phyloP scores from a whole-genome alignment of 2,888 invertebrate species.

The Agrotis exclamationis region DNA sequence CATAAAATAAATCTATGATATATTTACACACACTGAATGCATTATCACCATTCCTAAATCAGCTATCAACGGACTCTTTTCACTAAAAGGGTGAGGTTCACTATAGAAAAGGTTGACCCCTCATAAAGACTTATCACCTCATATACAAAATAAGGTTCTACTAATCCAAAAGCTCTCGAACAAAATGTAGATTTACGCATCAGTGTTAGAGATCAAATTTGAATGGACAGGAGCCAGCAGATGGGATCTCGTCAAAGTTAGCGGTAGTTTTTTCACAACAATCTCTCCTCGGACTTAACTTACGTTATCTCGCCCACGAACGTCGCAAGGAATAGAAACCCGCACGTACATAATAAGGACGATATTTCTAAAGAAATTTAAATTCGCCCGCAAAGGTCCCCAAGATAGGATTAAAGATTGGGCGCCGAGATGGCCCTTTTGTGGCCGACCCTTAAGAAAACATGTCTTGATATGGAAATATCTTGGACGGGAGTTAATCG shows the following conservation, averaged over 20 bases:
- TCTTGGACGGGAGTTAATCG: slow-evolving; percentile 87
- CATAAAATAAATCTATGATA: slow-evolving; percentile 90
- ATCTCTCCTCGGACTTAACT: slow-evolving; percentile 91
- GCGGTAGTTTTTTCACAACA: slow-evolving; percentile 91
- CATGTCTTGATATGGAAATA: slow-evolving; percentile 91
- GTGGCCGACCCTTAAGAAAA: slow-evolving; percentile 91
- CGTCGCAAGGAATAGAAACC: slow-evolving; percentile 90
- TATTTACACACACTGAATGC: slow-evolving; percentile 90
- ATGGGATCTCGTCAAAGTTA: slow-evolving; percentile 89
- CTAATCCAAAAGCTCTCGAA: slow-evolving; percentile 81
- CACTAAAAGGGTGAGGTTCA: slow-evolving; percentile 91
- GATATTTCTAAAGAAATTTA: slow-evolving; percentile 92
- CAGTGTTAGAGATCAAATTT: slow-evolving; percentile 80
- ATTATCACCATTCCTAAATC: slow-evolving; percentile 91
- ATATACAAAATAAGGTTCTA: slow-evolving; percentile 91
- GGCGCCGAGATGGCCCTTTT: slow-evolving; percentile 90
- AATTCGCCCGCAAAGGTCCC: slow-evolving; percentile 91
- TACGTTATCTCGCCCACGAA: slow-evolving; percentile 90
- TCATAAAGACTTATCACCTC: slow-evolving; percentile 92
- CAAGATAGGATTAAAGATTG: slow-evolving; percentile 92
- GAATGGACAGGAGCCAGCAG: slow-evolving; percentile 70
- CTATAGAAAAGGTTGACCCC: slow-evolving; percentile 91
- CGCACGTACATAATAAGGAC: slow-evolving; percentile 91
- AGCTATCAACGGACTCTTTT: slow-evolving; percentile 91
- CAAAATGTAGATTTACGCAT: slow-evolving; percentile 75